Base-by-base conservation (phyloP, 1,140 invertebrate species). In the Chymomyza costata region DNA sequence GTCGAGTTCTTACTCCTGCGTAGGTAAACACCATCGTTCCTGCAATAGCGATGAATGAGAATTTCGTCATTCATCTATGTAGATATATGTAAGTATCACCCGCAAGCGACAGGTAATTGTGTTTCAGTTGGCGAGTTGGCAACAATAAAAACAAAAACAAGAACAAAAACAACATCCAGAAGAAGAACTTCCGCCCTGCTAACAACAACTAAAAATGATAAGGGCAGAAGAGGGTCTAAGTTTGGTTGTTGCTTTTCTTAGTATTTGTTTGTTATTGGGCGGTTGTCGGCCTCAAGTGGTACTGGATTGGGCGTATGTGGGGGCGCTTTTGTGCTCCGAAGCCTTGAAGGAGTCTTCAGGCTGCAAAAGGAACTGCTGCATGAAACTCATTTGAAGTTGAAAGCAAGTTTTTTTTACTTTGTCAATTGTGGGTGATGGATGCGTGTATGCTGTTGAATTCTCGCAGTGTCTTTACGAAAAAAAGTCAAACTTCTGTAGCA, bases 311-410 rank as follows among this genome's bases (percentile, higher is more conserved):
- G 3, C 0, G 45, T 19, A 6, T 1, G 1, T 16, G 43, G 50
- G 61, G 60, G 43, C 48, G 60, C 58, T 58, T 53, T n/a, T 25
- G 11, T 3, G 21, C 2, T 38, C 21, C 13, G 28, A 31, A 53
- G 49, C 37, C 56, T 59, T 47, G 43, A 46, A 37, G 41, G 50
- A 39, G 34, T 58, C 41, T 25, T 46, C 53, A 41, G 32, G 52
- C 41, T 50, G 11, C 17, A n/a, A 35, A 16, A 51, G 50, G n/a
- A n/a, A n/a, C 39, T 62, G 57, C 52, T 62, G 52, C 52, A 51
- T 62, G 63, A 30, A 74, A 70, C 70, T 74, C 70, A 76, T 74
- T 76, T 65, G 76, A 76, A 74, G 35, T 74, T 74, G 53, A 76
- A 65, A 60, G 65, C 65, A 74, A 74, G 76, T 76, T 76, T 76